Conservation (phyloP, 2,888 invertebrate species). For the Cabera pusaria region DNA sequence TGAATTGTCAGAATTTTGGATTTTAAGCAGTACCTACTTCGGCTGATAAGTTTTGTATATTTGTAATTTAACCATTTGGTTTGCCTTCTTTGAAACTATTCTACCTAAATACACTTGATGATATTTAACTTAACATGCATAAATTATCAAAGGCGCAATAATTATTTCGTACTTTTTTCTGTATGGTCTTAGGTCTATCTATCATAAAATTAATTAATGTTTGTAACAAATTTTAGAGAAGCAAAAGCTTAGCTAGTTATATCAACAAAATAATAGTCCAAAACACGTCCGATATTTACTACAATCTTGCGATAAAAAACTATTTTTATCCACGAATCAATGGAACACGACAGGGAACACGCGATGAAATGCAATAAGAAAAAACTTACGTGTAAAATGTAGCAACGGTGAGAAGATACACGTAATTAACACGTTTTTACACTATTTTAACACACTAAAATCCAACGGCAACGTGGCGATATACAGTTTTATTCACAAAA, state of each 20-base stretch:
- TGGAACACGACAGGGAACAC: constrained; percentile 44
- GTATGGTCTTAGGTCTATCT: too few species aligned
- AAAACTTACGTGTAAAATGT: constrained; percentile 49
- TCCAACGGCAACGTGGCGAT: constrained; percentile 54
- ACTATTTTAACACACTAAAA: constrained; percentile 62
- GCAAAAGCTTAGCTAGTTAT: neutral
- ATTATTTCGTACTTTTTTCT: too few species aligned
- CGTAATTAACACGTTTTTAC: constrained; percentile 24
- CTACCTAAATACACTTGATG: too few species aligned
- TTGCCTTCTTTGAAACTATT: too few species aligned
- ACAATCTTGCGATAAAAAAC: constrained; percentile 22
- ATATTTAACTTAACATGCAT: too few species aligned
- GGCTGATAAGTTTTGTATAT: too few species aligned
- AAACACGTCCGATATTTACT: constrained; percentile 21
- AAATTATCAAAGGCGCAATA: too few species aligned
- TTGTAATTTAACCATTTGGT: too few species aligned
- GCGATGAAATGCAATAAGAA: constrained; percentile 38
- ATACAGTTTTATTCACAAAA: constrained; percentile 42
- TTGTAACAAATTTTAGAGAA: too few species aligned
- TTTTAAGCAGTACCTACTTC: too few species aligned
- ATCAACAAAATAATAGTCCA: neutral
- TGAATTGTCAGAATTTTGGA: too few species aligned
- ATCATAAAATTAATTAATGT: too few species aligned
- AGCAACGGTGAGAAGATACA: constrained; percentile 29
- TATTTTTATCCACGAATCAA: constrained; percentile 35